Conservation (phyloP, 2,888 invertebrate species). For the Mythimna impura region DNA sequence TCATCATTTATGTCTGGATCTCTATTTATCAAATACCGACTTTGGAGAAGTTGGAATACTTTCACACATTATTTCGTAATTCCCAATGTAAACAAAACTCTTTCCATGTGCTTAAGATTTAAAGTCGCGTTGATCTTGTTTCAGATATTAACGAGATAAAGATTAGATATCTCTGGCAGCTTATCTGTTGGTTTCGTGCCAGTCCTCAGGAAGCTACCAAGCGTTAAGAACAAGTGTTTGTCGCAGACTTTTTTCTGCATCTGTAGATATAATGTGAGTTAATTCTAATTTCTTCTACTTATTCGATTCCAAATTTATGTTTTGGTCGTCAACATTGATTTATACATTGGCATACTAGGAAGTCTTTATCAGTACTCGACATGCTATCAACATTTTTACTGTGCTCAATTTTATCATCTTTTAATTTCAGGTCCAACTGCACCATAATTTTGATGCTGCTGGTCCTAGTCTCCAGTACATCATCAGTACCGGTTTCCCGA, state of each 20-base stretch:
- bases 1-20: constrained; percentile 18
- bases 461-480: constrained; percentile 67
- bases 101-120: constrained; percentile 32
- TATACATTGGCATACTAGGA: no score
- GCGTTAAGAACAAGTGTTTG: constrained; percentile 50
- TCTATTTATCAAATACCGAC: constrained; percentile 12
- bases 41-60: constrained; percentile 23
- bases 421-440: constrained; percentile 76
- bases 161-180: constrained; percentile 58
- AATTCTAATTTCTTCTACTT: neutral
- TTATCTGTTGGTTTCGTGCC: constrained; percentile 65
- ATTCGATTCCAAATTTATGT: neutral
- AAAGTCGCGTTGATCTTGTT: constrained; percentile 27
- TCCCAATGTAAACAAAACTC: constrained; percentile 24
- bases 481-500: constrained; percentile 76
- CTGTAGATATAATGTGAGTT: constrained; percentile 61
- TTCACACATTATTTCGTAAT: constrained; percentile 29
- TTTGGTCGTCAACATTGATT: no score
- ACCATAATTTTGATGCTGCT: constrained; percentile 67
- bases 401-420: neutral
- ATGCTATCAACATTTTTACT: neutral
- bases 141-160: constrained; percentile 55
- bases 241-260: constrained; percentile 46
- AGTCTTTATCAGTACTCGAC: no score
- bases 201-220: constrained; percentile 46